phyloP scores from a whole-genome alignment of 1,140 invertebrate species.

The Copidosoma floridanum region DNA sequence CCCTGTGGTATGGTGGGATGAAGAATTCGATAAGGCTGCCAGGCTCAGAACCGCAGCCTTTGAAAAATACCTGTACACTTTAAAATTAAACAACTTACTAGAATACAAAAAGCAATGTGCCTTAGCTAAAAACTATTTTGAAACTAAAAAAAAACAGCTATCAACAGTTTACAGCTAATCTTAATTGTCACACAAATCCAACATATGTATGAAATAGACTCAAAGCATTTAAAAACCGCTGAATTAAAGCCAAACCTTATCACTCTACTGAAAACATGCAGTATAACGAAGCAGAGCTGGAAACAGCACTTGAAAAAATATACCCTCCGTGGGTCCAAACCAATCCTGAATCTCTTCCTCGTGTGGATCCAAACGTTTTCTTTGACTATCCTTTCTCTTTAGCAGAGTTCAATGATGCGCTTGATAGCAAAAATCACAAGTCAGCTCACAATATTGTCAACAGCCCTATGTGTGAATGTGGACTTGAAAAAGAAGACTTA shows the following conservation, averaged over 20 bases:
- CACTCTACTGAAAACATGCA: background rate
- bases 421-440: background rate
- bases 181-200: background rate
- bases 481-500: no score
- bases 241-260: background rate
- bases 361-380: background rate
- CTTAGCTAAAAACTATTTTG: constrained; percentile 10
- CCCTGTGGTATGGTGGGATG: constrained; percentile 9
- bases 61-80: constrained; percentile 21
- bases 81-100: background rate
- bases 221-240: background rate
- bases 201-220: background rate
- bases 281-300: no score
- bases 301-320: background rate
- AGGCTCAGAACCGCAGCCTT: background rate
- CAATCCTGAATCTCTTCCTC: background rate
- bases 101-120: constrained; percentile 14
- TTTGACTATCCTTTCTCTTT: background rate
- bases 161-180: constrained; percentile 1
- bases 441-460: no score
- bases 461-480: no score
- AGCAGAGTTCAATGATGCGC: background rate
- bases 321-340: background rate
- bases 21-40: background rate
- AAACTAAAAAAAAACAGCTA: constrained; percentile 16